These are phyloP conservation scores for Uloborus diversus DNA, from an alignment of 1,140 invertebrate genomes.

Conservation along the genomic window DNA sequence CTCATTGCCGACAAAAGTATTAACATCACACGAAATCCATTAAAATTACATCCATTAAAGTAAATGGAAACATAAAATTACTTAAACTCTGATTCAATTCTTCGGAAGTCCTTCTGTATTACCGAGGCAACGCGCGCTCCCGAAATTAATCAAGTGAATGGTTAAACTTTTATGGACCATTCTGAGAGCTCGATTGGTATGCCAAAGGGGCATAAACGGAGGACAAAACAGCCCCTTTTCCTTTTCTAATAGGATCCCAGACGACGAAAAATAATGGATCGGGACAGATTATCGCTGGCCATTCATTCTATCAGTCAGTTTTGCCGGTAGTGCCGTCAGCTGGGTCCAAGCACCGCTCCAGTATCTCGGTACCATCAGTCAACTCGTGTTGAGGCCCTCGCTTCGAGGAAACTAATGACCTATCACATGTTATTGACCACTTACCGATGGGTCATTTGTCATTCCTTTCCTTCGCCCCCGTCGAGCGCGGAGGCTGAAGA, in stretches of 20 bases:
- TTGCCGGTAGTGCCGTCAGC: constrained; percentile 20
- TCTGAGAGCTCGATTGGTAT: background rate
- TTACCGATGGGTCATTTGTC: constrained; percentile 57
- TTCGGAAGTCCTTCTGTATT: too few species aligned
- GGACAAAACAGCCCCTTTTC: constrained; percentile 10
- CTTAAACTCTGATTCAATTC: too few species aligned
- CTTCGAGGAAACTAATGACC: constrained; percentile 55
- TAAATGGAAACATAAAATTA: too few species aligned
- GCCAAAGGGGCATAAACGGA: background rate
- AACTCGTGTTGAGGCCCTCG: constrained; percentile 50
- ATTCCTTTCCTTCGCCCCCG: constrained; percentile 31
- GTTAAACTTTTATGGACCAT: too few species aligned
- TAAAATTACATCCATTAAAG: too few species aligned
- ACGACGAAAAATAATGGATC: constrained; percentile 50
- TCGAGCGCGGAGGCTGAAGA: too few species aligned
- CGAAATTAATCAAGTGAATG: too few species aligned
- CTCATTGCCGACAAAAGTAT: too few species aligned
- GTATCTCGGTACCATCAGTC: constrained; percentile 51
- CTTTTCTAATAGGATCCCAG: too few species aligned
- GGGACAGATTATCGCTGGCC: constrained; percentile 46
- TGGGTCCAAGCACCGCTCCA: constrained; percentile 40
- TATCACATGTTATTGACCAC: constrained; percentile 58
- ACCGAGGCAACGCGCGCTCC: too few species aligned
- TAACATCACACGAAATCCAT: too few species aligned
- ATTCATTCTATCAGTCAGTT: constrained; percentile 48